Evolutionary conservation across 2,113 vertebrate genomes (phyloP), one percentile per base, ranked within the genome.

Genomic region (Ageneiosus marmoratus): DNA sequence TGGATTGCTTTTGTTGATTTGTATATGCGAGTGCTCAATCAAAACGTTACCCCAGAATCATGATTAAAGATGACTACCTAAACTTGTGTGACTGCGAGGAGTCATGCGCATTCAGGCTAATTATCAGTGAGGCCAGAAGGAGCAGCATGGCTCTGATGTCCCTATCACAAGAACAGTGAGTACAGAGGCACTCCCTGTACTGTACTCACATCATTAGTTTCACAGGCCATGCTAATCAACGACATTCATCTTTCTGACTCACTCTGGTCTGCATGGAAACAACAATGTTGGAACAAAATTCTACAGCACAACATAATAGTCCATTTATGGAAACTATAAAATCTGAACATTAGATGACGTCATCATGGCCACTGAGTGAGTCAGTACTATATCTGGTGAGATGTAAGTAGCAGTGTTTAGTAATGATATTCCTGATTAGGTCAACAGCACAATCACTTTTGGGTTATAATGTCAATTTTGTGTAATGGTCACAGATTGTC

Each of bases 1-100:
- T 95, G 97, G 96, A 95, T 97, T 97, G 94, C 94, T 97, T 96
- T 96, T 96, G 97, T 97, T 98, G 97, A 98, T 97, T 98, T 96
- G 95, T 96, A 94, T 97, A 94, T 97, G 95, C 94, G 94, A 95
- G 97, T 95, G 94, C 94, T 95, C 95, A 95, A 92, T 93, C 90
- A 77, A 91, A 91, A 93, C 92, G 92, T 92, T 94, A 92, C 87
- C 89, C 88, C 90, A 91, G 94, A 95, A 97, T 97, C 95, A 96
- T 96, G 96, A 97, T 97, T 95, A 95, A 95, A 97, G 95, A 96
- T 96, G 96, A 92, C 92, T 92, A 84, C 86, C 89, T 89, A 79
- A 86, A 93, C 88, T 88, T 82, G 83, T 83, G 87, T 82, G 88
- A 89, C 84, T 77, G 56, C 60, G 83, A 77, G 77, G 88, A 90